Evolutionary conservation across 2,888 invertebrate species (phyloP), one percentile per base, ranked within the genome.

Genomic region (Neoscelio sp.): DNA sequence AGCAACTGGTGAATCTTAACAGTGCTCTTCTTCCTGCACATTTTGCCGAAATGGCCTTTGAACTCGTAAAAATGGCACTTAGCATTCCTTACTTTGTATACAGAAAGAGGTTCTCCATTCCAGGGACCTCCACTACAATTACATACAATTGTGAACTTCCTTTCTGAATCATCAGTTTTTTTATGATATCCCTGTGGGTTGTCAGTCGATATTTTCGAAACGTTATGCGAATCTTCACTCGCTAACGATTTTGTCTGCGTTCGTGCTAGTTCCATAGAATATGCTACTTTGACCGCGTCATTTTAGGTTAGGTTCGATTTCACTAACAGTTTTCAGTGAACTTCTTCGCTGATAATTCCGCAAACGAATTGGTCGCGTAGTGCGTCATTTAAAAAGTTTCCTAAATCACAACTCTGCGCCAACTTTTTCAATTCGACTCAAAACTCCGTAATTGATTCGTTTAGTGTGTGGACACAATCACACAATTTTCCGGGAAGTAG

Each of bases 41-140:
- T 8, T 17, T 50, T 67, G n/a, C 44, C 42, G 17, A 67, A 58
- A 52, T 75, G 75, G 1, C 75, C 75, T 17, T 65, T 67, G 0
- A 13, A 8, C 2, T 60, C 42, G 23, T 67, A 67, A 0, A 1
- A 2, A 17, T 67, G 26, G 15, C 44, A 75, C 7, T 0, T 23
- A 6, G 18, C 75, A 26, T 67, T 40, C 20, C 17, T 33, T 2
- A 60, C 75, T 18, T 23, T 67, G 20, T 65, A 74, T 1, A 20
- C 13, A 4, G 18, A 2, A 17, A n/a, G 0, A 18, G 44, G 60
- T 1, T 60, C 60, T 0, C 4, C 7, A 5, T 42, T 18, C 60
- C 60, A 71, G 7, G 18, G 3, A 0, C 42, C 40, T 5, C 50
- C 60, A n/a, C 48, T 23, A 4, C 38, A 12, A n/a, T 20, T 54